Evolutionary conservation across 2,113 vertebrate genomes (phyloP).

Genomic region (Rhinoderma darwinii): DNA sequence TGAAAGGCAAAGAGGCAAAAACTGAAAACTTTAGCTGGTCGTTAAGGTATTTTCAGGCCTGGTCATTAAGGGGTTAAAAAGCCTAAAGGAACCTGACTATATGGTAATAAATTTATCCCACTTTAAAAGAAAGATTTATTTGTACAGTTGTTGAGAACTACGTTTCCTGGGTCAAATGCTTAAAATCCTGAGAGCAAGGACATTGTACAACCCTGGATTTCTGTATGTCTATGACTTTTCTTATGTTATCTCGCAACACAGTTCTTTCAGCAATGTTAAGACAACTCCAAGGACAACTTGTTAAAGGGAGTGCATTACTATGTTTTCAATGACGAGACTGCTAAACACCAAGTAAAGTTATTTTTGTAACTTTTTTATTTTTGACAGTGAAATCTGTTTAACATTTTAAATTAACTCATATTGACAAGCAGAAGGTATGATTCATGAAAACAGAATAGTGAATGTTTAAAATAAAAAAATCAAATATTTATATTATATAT

Average conservation of each 20-base stretch:
- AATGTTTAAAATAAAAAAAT: constrained; percentile 44
- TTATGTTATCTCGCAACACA: neutral
- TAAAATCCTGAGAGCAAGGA: no score
- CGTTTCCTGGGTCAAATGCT: no score
- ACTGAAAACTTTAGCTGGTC: no score
- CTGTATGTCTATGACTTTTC: no score
- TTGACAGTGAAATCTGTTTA: constrained; percentile 29
- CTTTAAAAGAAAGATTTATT: no score
- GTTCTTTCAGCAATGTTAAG: neutral
- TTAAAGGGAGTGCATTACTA: neutral
- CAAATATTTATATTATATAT: constrained; percentile 55
- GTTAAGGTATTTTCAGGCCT: no score
- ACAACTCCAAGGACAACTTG: neutral
- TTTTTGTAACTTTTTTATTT: constrained; percentile 39
- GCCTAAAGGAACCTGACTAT: no score
- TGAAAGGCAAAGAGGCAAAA: no score
- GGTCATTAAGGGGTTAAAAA: no score
- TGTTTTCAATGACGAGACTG: neutral
- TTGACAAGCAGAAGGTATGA: constrained; percentile 21
- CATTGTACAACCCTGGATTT: no score
- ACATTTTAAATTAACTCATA: constrained; percentile 48
- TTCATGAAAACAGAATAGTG: constrained; percentile 28
- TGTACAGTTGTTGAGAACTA: no score
- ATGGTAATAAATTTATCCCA: no score
- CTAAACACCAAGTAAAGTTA: neutral